Conservation (phyloP, 1,140 invertebrate genomes). For the Watersipora subatra region DNA sequence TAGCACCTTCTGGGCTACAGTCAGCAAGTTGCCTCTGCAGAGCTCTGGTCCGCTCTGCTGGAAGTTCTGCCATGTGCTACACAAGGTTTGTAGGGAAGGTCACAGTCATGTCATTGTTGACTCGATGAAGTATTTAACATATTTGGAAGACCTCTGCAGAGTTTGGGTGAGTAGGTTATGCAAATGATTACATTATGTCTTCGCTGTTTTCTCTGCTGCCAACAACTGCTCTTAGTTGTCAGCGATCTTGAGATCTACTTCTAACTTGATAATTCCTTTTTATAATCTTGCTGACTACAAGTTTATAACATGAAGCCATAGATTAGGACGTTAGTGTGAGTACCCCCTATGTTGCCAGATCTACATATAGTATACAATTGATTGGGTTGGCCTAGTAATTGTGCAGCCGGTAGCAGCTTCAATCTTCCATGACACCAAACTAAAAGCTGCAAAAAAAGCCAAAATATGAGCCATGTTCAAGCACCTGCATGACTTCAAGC, state of each 20-base stretch:
- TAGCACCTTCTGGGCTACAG: constrained; percentile 68
- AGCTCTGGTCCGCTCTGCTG: constrained; percentile 87
- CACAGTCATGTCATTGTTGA: constrained; percentile 67
- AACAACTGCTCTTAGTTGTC: not conserved
- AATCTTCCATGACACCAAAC: too few relatives aligned
- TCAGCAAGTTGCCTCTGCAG: constrained; percentile 61
- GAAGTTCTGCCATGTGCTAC: constrained; percentile 96
- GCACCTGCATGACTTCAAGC: too few relatives aligned
- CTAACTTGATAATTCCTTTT: not conserved
- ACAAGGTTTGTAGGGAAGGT: constrained; percentile 87
- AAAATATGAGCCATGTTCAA: too few relatives aligned
- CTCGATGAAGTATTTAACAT: constrained; percentile 61
- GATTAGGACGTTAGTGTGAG: too few relatives aligned
- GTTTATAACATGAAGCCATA: too few relatives aligned
- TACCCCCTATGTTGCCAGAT: too few relatives aligned
- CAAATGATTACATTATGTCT: not conserved
- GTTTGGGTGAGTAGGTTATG: constrained; percentile 55
- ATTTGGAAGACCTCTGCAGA: constrained; percentile 59
- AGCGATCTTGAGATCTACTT: not conserved
- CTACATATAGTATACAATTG: too few relatives aligned
- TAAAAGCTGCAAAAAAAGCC: too few relatives aligned
- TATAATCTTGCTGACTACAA: not conserved
- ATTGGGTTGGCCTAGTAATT: too few relatives aligned
- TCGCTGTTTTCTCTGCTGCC: not conserved
- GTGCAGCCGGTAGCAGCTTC: too few relatives aligned